These are phyloP conservation scores for Linnaemya vulpina DNA, from an alignment of 2,888 invertebrate species.

Conservation along the genomic window DNA sequence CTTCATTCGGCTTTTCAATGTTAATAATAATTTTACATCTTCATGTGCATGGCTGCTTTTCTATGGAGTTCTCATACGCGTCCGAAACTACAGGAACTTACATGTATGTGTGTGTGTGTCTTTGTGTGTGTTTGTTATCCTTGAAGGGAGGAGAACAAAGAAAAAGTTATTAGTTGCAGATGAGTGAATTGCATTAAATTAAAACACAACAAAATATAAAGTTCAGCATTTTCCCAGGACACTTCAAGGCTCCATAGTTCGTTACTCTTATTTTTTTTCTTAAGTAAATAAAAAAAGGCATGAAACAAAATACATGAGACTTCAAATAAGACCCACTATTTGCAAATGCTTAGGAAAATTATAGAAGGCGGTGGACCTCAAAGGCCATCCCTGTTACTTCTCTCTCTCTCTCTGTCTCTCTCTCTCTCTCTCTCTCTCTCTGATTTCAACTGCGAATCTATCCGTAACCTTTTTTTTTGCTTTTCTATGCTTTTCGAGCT, in stretches of 20 bases:
- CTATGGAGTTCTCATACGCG: neutral
- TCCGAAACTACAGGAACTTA: slow-evolving; percentile 4
- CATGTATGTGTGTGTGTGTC: neutral
- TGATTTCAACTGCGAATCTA: no score
- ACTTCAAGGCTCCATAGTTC: neutral
- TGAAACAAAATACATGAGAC: no score
- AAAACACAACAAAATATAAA: slow-evolving; percentile 45
- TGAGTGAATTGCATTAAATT: slow-evolving; percentile 66
- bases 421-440: no score
- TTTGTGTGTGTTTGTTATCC: slow-evolving; percentile 42
- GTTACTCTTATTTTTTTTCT: no score
- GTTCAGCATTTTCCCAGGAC: slow-evolving; percentile 38
- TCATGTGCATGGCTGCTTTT: neutral
- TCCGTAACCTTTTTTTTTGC: no score
- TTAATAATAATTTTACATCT: slow-evolving; percentile 45
- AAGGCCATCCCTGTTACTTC: no score
- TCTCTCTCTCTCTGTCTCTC: no score
- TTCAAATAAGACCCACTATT: no score
- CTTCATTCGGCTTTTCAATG: slow-evolving; percentile 38
- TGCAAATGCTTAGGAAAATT: no score
- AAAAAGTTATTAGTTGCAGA: slow-evolving; percentile 62
- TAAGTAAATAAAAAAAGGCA: no score
- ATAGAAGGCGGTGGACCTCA: no score
- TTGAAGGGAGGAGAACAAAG: slow-evolving; percentile 47
- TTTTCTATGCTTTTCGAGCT: no score